Percentiles rank a stretch among this genome's conserved stretches.
Conservation (phyloP, 2,113 vertebrate species). For the Phocoena phocoena region DNA sequence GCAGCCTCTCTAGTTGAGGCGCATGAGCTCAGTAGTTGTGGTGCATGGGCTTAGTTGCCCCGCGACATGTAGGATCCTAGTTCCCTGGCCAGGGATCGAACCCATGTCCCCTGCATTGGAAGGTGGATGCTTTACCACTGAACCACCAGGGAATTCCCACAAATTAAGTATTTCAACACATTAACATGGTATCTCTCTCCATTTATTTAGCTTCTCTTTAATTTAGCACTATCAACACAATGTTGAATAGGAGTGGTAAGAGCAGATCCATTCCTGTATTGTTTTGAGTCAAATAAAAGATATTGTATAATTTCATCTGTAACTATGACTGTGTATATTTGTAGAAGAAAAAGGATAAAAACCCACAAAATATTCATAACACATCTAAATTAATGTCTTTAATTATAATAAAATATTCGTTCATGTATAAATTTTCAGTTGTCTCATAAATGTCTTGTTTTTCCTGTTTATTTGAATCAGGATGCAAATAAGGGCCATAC, state of each 20-base stretch:
- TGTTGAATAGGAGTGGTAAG: neutral
- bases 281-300: neutral
- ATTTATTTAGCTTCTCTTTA: neutral
- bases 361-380: neutral
- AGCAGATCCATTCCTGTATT: conserved; percentile 5
- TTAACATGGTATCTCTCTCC: neutral
- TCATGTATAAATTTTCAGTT: neutral
- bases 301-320: neutral
- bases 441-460: neutral
- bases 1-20: no score
- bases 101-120: no score
- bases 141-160: neutral
- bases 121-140: no score
- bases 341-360: neutral
- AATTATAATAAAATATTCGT: conserved; percentile 15
- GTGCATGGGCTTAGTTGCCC: no score
- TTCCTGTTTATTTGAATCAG: conserved; percentile 15
- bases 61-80: no score
- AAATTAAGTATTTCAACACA: neutral
- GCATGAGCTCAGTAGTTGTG: no score
- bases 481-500: neutral
- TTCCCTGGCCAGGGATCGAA: no score
- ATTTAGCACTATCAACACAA: neutral
- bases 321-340: neutral
- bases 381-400: neutral